Percentiles rank a stretch among this genome's conserved stretches.
phyloP scores from a whole-genome alignment of 2,888 invertebrate species.

The Orthosia cruda region DNA sequence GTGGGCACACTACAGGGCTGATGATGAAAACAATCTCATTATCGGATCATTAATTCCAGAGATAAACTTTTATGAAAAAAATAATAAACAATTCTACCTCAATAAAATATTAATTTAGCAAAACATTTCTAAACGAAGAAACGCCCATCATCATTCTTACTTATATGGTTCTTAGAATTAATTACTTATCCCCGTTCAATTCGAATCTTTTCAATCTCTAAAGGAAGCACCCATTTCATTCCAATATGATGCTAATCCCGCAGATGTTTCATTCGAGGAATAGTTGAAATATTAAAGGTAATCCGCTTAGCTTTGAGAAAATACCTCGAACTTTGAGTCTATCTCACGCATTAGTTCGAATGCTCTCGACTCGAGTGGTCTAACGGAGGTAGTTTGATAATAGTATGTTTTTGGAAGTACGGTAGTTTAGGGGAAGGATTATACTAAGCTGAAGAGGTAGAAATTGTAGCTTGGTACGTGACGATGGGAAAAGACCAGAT shows the following conservation, averaged over 20 bases:
- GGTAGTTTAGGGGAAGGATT: neutral
- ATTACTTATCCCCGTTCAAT: slow-evolving; percentile 9
- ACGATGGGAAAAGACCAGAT: too few relatives aligned
- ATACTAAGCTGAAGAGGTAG: slow-evolving; percentile 3
- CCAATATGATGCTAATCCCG: slow-evolving; percentile 84
- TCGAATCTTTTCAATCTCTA: slow-evolving; percentile 35
- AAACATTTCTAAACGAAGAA: too few relatives aligned
- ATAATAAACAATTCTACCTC: too few relatives aligned
- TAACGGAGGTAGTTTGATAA: slow-evolving; percentile 9
- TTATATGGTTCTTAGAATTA: neutral
- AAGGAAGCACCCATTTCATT: slow-evolving; percentile 63
- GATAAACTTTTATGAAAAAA: too few relatives aligned
- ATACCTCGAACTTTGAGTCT: slow-evolving; percentile 67
- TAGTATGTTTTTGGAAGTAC: neutral
- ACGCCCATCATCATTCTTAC: neutral
- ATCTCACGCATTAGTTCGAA: slow-evolving; percentile 67
- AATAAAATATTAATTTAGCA: too few relatives aligned
- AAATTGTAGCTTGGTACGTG: neutral
- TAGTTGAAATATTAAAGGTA: slow-evolving; percentile 83
- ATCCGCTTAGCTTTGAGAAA: slow-evolving; percentile 77
- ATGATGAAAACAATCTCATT: too few relatives aligned
- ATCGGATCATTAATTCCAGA: too few relatives aligned
- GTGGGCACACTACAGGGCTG: too few relatives aligned
- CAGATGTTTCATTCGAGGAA: slow-evolving; percentile 60
- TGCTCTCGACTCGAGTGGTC: slow-evolving; percentile 12